Conservation (phyloP, 2,113 vertebrate species). For the Notarius quadriscutis region DNA sequence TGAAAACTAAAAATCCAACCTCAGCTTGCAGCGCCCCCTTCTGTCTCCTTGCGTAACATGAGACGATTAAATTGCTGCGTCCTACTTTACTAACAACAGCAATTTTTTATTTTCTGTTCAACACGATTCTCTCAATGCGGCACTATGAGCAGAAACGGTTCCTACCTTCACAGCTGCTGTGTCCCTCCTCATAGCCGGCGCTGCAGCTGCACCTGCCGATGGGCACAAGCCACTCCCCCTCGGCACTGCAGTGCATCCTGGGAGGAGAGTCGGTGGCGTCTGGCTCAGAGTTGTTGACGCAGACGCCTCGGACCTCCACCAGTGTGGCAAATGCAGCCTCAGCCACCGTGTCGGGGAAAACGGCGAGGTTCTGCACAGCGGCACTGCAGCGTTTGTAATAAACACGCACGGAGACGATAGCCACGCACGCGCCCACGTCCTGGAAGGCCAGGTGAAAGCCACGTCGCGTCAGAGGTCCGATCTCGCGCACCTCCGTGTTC, state of each 20-base stretch:
- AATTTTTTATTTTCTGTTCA: background rate
- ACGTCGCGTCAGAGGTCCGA: constrained; percentile 86
- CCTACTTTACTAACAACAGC: background rate
- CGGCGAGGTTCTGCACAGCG: constrained; percentile 86
- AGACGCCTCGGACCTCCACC: constrained; percentile 89
- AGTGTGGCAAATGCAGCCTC: constrained; percentile 88
- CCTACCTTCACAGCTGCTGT: constrained; percentile 92
- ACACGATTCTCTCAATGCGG: background rate
- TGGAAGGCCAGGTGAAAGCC: constrained; percentile 97
- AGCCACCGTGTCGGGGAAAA: constrained; percentile 90
- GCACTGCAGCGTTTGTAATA: constrained; percentile 93
- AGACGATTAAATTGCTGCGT: background rate
- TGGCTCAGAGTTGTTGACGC: constrained; percentile 87
- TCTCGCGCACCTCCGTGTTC: constrained; percentile 94
- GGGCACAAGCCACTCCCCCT: constrained; percentile 96
- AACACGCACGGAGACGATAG: constrained; percentile 89
- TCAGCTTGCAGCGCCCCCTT: background rate
- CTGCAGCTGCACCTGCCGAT: constrained; percentile 93
- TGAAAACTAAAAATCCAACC: background rate
- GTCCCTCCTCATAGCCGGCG: constrained; percentile 91
- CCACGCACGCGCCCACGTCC: constrained; percentile 94
- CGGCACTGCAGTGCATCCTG: constrained; percentile 94
- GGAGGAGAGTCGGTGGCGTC: constrained; percentile 87
- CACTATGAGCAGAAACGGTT: background rate
- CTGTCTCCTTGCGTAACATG: background rate